Evolutionary conservation across 23 tunicate species (phyloP).

Genomic region (Trididemnum nubilum): DNA sequence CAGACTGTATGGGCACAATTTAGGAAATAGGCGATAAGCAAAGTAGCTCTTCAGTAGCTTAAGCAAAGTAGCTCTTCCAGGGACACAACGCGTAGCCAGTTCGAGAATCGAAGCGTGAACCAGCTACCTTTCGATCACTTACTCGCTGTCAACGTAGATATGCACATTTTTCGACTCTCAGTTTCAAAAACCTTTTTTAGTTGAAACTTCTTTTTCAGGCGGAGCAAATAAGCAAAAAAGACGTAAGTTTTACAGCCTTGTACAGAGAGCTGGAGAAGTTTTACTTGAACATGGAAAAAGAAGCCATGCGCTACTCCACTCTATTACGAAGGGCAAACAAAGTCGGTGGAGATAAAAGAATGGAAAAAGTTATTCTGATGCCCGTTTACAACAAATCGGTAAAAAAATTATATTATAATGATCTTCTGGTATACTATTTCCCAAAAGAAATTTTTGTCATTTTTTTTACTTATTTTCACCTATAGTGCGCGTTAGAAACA

Average conservation of each 20-base stretch:
- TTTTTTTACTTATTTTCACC: not conserved
- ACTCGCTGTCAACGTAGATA: no score
- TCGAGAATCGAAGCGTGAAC: no score
- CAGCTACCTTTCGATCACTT: no score
- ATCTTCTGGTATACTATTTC: not conserved
- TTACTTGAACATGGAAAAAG: constrained; percentile 58
- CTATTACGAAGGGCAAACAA: constrained; percentile 78
- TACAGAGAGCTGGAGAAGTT: constrained; percentile 80
- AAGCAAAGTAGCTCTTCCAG: no score
- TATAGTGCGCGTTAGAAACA: not conserved
- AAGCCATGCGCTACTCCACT: constrained; percentile 74
- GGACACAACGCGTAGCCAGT: no score
- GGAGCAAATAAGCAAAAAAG: constrained; percentile 69
- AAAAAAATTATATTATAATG: not conserved
- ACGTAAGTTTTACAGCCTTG: constrained; percentile 55
- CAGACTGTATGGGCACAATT: no score
- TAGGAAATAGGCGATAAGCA: no score
- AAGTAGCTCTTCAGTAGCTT: no score
- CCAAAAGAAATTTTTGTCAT: not conserved
- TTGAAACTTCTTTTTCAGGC: constrained; percentile 50
- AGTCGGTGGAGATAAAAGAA: constrained; percentile 89
- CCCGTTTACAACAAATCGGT: constrained; percentile 91
- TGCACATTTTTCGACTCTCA: no score
- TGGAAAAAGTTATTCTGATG: constrained; percentile 93
- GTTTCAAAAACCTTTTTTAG: no score